Conservation (phyloP, 2,888 invertebrate species). For the Psylliodes chrysocephalus region DNA sequence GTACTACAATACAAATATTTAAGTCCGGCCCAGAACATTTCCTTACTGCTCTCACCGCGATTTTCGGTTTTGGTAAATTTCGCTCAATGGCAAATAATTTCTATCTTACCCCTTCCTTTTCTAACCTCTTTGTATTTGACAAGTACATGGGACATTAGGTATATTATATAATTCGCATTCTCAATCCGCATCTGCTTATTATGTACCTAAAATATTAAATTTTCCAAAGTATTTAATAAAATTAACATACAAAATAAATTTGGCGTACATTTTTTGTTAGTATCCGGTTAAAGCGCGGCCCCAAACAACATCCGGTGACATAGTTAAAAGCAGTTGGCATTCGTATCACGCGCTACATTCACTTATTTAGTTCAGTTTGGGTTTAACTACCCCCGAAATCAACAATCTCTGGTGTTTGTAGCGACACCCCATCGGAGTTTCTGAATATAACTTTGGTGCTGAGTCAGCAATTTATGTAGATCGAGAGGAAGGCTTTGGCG, state of each 20-base stretch:
- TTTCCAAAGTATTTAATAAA: not conserved
- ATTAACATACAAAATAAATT: slow-evolving; percentile 7
- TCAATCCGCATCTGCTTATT: too few species aligned
- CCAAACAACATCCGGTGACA: slow-evolving; percentile 28
- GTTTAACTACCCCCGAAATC: slow-evolving; percentile 49
- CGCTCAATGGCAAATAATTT: too few species aligned
- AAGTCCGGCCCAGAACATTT: too few species aligned
- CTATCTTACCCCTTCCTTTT: too few species aligned
- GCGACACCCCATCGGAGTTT: slow-evolving; percentile 23
- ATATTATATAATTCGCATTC: too few species aligned
- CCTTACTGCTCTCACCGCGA: too few species aligned
- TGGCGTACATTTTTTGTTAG: slow-evolving; percentile 17
- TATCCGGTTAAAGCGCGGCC: slow-evolving; percentile 8
- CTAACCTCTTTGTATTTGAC: too few species aligned
- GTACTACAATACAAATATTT: too few species aligned
- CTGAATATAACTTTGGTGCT: slow-evolving; percentile 1
- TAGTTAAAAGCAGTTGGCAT: slow-evolving; percentile 47
- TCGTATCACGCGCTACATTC: slow-evolving; percentile 54
- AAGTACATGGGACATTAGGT: too few species aligned
- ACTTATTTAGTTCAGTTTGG: slow-evolving; percentile 54
- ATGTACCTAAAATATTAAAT: slow-evolving; percentile 8
- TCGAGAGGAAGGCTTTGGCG: not conserved
- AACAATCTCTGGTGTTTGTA: slow-evolving; percentile 48
- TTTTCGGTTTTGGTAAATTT: too few species aligned
- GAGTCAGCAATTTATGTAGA: slow-evolving; percentile 6